Percentiles rank a stretch among this genome's conserved stretches.
phyloP scores from a whole-genome alignment of 2,797 vertebrate genomes.

The Pteronotus mesoamericanus region DNA sequence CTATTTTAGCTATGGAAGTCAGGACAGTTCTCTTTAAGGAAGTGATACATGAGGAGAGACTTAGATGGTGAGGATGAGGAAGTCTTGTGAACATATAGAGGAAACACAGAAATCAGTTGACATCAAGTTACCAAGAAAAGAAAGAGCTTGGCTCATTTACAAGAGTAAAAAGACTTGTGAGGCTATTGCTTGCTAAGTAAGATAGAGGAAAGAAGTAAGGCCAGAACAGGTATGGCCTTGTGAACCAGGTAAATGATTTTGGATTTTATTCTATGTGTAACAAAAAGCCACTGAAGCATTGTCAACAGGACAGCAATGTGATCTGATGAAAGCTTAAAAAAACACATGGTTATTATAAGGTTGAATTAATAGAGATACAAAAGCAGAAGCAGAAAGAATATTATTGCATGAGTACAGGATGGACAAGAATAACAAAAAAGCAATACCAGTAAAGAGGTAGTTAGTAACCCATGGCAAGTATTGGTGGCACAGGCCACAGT shows the following conservation, averaged over 20 bases:
- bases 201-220: not conserved
- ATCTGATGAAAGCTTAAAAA: not conserved
- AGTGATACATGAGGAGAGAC: not conserved
- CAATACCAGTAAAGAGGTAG: not conserved
- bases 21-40: not conserved
- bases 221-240: not conserved
- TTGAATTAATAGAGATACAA: not conserved
- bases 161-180: not conserved
- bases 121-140: not conserved
- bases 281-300: not conserved
- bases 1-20: not conserved
- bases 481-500: not conserved
- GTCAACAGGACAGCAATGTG: not conserved
- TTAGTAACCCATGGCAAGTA: not conserved
- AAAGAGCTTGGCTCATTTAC: not conserved
- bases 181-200: not conserved
- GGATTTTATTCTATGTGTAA: not conserved
- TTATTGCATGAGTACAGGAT: not conserved
- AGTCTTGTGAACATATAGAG: not conserved
- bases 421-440: not conserved
- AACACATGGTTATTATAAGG: not conserved
- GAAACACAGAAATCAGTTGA: not conserved
- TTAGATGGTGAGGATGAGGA: not conserved
- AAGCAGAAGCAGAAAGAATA: not conserved
- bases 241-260: not conserved